These are phyloP conservation scores for Chlorodrepanis virens DNA, from an alignment of 2,113 vertebrate species.

Conservation along the genomic window DNA sequence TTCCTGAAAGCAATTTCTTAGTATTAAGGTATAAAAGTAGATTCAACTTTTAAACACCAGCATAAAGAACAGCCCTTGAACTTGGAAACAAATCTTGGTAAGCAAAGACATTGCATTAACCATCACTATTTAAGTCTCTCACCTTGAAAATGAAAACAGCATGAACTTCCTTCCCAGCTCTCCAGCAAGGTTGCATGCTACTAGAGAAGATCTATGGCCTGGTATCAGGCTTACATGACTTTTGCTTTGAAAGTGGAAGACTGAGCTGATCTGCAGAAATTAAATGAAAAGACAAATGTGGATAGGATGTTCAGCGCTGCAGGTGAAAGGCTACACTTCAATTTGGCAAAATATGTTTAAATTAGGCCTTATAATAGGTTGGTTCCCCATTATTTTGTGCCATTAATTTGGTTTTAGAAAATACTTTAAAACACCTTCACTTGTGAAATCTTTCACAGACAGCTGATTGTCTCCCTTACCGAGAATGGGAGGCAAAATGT, in stretches of 20 bases:
- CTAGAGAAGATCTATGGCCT: neutral
- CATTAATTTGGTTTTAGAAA: constrained; percentile 71
- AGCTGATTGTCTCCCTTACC: constrained; percentile 61
- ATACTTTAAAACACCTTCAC: constrained; percentile 68
- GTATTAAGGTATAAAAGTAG: neutral
- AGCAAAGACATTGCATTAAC: neutral
- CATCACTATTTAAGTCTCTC: neutral
- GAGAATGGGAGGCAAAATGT: constrained; percentile 72
- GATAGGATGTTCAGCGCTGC: constrained; percentile 6
- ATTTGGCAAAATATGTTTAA: constrained; percentile 77
- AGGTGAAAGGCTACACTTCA: constrained; percentile 76
- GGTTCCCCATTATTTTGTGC: constrained; percentile 78
- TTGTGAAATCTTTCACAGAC: constrained; percentile 63
- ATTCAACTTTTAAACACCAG: neutral
- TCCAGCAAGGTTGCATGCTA: neutral
- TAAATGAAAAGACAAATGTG: constrained; percentile 70
- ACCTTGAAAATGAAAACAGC: neutral
- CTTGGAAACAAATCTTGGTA: neutral
- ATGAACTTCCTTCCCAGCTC: neutral
- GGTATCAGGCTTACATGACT: neutral
- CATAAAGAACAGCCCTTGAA: neutral
- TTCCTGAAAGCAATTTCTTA: neutral
- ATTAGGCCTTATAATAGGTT: constrained; percentile 70
- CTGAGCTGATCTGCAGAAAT: constrained; percentile 31
- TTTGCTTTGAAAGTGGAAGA: neutral